Conservation (phyloP, 2,888 invertebrate species). For the Dioctria linearis region DNA sequence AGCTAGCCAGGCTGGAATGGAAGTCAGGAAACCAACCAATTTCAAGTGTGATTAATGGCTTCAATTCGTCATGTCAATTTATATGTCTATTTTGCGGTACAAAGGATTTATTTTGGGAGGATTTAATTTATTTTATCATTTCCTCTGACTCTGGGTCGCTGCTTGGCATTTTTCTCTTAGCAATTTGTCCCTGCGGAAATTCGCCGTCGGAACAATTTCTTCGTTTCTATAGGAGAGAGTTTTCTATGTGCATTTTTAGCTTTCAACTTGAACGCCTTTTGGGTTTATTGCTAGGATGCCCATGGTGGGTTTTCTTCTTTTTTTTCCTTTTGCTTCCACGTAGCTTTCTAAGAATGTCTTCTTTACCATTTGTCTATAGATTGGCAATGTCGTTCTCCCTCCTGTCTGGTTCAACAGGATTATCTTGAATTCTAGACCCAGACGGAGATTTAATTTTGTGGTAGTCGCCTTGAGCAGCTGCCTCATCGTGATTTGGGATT, state of each 20-base stretch:
- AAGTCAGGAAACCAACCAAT: slow-evolving; percentile 37
- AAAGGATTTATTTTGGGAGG: slow-evolving; percentile 28
- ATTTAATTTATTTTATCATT: slow-evolving; percentile 45
- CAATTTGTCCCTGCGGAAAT: slow-evolving; percentile 47
- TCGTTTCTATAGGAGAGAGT: not conserved
- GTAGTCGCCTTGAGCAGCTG: slow-evolving; percentile 17
- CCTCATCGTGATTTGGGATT: not conserved
- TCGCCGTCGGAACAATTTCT: slow-evolving; percentile 1
- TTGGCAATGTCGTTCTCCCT: slow-evolving; percentile 30
- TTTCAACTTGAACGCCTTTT: slow-evolving; percentile 20
- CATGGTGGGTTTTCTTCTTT: not conserved
- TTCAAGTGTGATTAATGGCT: slow-evolving; percentile 45
- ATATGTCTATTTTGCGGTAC: slow-evolving; percentile 45
- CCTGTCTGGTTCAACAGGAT: not conserved
- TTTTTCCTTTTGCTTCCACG: slow-evolving; percentile 19
- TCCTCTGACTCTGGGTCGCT: not conserved
- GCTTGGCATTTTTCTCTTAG: slow-evolving; percentile 2
- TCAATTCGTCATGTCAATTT: slow-evolving; percentile 48
- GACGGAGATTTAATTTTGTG: slow-evolving; percentile 40
- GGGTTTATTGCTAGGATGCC: slow-evolving; percentile 18
- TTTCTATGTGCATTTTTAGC: slow-evolving; percentile 11
- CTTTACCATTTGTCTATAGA: slow-evolving; percentile 35
- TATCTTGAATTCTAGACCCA: not conserved
- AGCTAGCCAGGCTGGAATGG: slow-evolving; percentile 1
- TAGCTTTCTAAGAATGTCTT: slow-evolving; percentile 6